These are phyloP conservation scores for Pollenia labialis DNA, from an alignment of 2,888 invertebrate genomes.

Conservation along the genomic window DNA sequence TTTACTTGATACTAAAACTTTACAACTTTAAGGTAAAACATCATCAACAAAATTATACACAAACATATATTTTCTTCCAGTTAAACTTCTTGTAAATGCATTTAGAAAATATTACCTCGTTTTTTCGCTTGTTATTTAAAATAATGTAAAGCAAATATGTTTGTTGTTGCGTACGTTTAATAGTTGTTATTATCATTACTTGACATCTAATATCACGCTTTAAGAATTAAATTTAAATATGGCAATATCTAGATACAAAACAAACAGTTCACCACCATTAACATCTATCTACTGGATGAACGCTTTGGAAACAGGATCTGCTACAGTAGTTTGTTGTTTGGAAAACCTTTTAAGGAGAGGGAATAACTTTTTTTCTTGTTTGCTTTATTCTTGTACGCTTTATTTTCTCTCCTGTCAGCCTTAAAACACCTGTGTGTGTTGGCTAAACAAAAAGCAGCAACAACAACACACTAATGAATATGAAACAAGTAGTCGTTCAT, in stretches of 20 bases:
- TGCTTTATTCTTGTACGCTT: not conserved
- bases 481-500: not conserved
- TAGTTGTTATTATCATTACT: slow-evolving; percentile 72
- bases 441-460: slow-evolving; percentile 2
- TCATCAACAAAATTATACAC: not conserved
- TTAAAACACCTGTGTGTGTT: slow-evolving; percentile 67
- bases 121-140: slow-evolving; percentile 5
- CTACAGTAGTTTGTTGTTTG: slow-evolving; percentile 16
- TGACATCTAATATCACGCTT: slow-evolving; percentile 76
- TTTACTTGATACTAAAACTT: slow-evolving; percentile 4
- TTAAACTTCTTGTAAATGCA: not conserved
- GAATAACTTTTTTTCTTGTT: slow-evolving; percentile 12
- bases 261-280: slow-evolving; percentile 37
- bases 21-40: slow-evolving; percentile 20
- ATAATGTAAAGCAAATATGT: slow-evolving; percentile 61
- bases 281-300: not conserved
- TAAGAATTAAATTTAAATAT: slow-evolving; percentile 75
- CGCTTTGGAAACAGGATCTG: slow-evolving; percentile 43
- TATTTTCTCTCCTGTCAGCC: slow-evolving; percentile 47
- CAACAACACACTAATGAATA: slow-evolving; percentile 50
- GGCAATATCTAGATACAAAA: slow-evolving; percentile 69
- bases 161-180: slow-evolving; percentile 55
- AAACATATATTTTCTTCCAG: too few species aligned
- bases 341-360: slow-evolving; percentile 57
- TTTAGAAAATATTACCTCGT: slow-evolving; percentile 26